Evolutionary conservation across 2,797 vertebrate species (phyloP).

Genomic region (Oceanodroma leucorhoa): DNA sequence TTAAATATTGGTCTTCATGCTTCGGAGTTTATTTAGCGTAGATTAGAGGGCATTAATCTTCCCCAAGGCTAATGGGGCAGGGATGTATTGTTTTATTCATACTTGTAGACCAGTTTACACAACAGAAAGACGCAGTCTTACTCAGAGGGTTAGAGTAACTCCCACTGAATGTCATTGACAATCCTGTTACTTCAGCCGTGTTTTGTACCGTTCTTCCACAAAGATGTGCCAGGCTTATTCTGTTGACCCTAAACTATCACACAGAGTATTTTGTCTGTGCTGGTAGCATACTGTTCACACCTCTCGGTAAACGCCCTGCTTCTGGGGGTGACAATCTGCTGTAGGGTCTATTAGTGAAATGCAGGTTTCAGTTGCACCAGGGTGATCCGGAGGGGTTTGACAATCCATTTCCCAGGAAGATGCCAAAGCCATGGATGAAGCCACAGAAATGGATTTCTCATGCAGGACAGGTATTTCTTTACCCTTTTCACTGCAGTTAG

Average conservation of each 20-base stretch:
- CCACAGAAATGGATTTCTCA: not conserved
- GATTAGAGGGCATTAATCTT: constrained; percentile 61
- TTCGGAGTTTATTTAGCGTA: constrained; percentile 13
- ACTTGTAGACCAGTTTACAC: constrained; percentile 1
- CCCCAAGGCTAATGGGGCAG: constrained; percentile 33
- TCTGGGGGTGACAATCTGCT: not conserved
- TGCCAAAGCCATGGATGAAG: constrained; percentile 3
- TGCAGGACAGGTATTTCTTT: not conserved
- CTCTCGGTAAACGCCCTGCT: not conserved
- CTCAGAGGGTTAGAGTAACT: not conserved
- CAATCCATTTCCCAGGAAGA: not conserved
- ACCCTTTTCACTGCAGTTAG: not conserved
- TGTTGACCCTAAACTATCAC: not conserved
- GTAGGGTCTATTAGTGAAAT: not conserved
- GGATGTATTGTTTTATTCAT: constrained; percentile 40
- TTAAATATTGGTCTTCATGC: constrained; percentile 34
- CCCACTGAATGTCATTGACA: not conserved
- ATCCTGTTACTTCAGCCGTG: constrained; percentile 7
- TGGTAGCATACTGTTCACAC: not conserved
- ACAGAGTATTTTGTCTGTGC: not conserved
- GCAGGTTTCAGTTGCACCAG: not conserved
- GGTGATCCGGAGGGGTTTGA: not conserved
- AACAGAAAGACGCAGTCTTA: constrained; percentile 10
- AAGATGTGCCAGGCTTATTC: constrained; percentile 18
- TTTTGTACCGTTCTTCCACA: constrained; percentile 49